A percentile compares a stretch with the other conserved stretches of the same genome.
phyloP scores from a whole-genome alignment of 2,113 vertebrate species.

The Ictidomys tridecemlineatus region DNA sequence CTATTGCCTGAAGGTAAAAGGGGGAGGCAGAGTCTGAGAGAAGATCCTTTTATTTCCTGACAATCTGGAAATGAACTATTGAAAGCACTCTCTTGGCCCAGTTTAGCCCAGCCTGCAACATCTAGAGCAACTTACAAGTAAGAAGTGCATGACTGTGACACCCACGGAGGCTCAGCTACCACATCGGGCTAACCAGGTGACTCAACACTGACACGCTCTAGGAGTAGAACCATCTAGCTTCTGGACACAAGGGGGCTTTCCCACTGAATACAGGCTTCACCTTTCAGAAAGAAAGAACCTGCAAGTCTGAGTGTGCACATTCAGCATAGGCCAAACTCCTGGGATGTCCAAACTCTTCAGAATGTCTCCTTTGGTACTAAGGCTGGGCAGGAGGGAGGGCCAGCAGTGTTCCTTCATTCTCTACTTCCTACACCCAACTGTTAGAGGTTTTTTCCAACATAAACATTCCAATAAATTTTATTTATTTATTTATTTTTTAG shows the following conservation, averaged over 20 bases:
- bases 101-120: background rate
- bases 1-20: conserved; percentile 6
- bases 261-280: background rate
- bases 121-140: background rate
- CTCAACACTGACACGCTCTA: background rate
- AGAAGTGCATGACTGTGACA: background rate
- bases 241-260: background rate
- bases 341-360: background rate
- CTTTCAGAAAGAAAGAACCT: background rate
- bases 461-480: background rate
- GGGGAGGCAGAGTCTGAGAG: background rate
- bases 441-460: background rate
- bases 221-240: background rate
- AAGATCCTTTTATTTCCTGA: conserved; percentile 45
- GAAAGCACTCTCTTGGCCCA: background rate
- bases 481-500: background rate
- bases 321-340: background rate
- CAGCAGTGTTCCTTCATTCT: background rate
- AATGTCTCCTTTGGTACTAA: background rate
- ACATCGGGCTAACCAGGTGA: background rate
- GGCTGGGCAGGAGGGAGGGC: background rate
- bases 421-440: background rate
- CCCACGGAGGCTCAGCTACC: background rate
- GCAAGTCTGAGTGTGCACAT: background rate
- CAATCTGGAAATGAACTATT: background rate